phyloP scores from a whole-genome alignment of 2,888 invertebrate genomes.

The Idaea straminata region DNA sequence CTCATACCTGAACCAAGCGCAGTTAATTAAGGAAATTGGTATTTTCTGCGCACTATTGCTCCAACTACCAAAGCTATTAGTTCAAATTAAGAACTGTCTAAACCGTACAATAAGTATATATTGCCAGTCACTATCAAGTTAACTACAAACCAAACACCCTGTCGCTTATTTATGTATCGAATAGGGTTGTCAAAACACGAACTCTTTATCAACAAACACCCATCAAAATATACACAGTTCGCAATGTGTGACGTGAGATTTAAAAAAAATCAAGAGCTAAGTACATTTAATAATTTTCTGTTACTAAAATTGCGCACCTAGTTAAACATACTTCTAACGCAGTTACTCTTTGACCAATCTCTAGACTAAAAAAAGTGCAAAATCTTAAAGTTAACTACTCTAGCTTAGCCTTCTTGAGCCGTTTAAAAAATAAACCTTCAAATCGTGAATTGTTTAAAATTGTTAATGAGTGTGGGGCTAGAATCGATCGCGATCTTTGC shows the following conservation, averaged over 20 bases:
- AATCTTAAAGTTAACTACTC: neutral
- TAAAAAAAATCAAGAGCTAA: too few species aligned
- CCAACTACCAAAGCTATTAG: slow-evolving; percentile 75
- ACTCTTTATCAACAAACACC: neutral
- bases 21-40: slow-evolving; percentile 80
- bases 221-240: neutral
- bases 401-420: neutral
- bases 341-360: neutral
- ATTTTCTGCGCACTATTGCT: slow-evolving; percentile 73
- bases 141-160: slow-evolving; percentile 24
- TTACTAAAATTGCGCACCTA: neutral
- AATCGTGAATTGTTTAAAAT: neutral
- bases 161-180: slow-evolving; percentile 24
- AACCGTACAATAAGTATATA: slow-evolving; percentile 44
- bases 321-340: neutral
- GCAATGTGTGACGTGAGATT: too few species aligned
- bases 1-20: slow-evolving; percentile 62
- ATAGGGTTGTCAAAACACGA: slow-evolving; percentile 8
- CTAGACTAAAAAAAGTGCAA: neutral
- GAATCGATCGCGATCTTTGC: slow-evolving; percentile 28
- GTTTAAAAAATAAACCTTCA: neutral
- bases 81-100: slow-evolving; percentile 76
- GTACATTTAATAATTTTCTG: neutral
- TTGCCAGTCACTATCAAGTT: slow-evolving; percentile 45
- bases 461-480: slow-evolving; percentile 6